Conservation (phyloP, 2,797 vertebrate genomes). For the Leucoraja ocellata region DNA sequence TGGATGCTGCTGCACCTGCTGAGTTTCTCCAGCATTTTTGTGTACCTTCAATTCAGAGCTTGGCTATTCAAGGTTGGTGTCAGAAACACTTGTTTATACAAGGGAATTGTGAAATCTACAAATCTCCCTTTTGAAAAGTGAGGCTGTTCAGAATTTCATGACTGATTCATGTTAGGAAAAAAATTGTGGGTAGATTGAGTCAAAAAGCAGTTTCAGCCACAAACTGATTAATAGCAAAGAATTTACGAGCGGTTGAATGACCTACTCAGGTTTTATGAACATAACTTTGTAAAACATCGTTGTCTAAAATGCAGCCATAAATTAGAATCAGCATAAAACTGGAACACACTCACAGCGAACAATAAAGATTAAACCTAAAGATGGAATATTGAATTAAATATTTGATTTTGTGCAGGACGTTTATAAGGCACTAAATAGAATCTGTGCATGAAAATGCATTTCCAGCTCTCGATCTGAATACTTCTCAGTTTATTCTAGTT, state of each 20-base stretch:
- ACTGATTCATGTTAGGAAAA: background rate
- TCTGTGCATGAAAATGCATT: background rate
- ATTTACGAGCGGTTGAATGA: background rate
- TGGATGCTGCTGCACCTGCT: no score
- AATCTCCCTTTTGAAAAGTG: background rate
- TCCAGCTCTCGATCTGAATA: no score
- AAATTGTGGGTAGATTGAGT: background rate
- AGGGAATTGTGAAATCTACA: background rate
- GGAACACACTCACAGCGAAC: background rate
- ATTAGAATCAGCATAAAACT: background rate
- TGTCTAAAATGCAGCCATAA: background rate
- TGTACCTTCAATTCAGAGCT: background rate
- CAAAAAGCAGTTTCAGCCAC: background rate
- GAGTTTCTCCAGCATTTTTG: no score
- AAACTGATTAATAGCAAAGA: background rate
- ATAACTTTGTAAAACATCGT: background rate
- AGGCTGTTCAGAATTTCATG: background rate
- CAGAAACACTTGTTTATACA: background rate
- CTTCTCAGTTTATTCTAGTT: background rate
- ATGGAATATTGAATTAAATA: background rate
- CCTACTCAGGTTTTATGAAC: background rate
- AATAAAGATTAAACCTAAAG: background rate
- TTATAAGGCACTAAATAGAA: background rate
- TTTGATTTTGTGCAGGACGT: background rate
- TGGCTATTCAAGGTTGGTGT: background rate